Percentiles rank a stretch among this genome's conserved stretches.
These are phyloP conservation scores for Sebastolobus altivelis DNA, from an alignment of 2,797 vertebrate genomes.

Conservation along the genomic window DNA sequence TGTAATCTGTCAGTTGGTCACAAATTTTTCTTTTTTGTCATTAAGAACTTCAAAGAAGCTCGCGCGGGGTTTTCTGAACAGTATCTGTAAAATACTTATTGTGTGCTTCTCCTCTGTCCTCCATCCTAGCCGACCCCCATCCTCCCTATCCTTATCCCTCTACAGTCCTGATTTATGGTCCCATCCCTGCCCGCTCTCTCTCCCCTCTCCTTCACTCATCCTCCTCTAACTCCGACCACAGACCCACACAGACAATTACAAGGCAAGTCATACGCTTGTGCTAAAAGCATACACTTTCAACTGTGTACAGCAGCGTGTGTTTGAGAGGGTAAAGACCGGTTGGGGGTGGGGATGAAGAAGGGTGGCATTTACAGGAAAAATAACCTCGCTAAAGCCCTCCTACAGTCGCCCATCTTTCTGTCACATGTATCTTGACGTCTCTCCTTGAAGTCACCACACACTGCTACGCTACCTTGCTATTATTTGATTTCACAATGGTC, in stretches of 20 bases:
- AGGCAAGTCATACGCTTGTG: conserved; percentile 45
- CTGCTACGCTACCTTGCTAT: not conserved
- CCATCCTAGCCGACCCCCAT: conserved; percentile 42
- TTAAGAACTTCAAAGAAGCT: conserved; percentile 15
- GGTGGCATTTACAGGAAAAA: conserved; percentile 55
- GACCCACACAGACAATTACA: conserved; percentile 57
- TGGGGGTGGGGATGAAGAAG: not conserved
- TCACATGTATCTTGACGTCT: not conserved
- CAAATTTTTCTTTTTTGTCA: conserved; percentile 9
- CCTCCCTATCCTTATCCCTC: conserved; percentile 55
- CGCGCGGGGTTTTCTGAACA: conserved; percentile 10
- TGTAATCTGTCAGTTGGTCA: conserved; percentile 8
- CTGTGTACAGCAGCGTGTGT: conserved; percentile 15
- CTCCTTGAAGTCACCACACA: not conserved
- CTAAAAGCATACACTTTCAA: conserved; percentile 58
- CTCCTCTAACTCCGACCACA: conserved; percentile 48
- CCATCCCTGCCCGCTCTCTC: conserved; percentile 45
- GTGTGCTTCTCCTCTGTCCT: conserved; percentile 18
- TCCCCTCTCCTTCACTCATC: conserved; percentile 45
- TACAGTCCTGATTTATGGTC: conserved; percentile 71
- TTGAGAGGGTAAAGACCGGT: conserved; percentile 25
- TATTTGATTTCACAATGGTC: conserved; percentile 2
- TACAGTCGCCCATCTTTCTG: conserved; percentile 20
- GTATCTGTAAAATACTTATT: conserved; percentile 24
- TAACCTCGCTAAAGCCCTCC: conserved; percentile 18